Evolutionary conservation across 2,113 vertebrate species (phyloP).

Genomic region (Danio rerio): GRCz12tu NC_133184.1:41517501-41518000

Average conservation of each 20-base stretch:
- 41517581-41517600: conserved; percentile 29
- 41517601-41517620: conserved; percentile 41
- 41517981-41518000: neutral
- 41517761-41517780: conserved; percentile 62
- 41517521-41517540: conserved; percentile 21
- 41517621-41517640: conserved; percentile 22
- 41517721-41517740: conserved; percentile 42
- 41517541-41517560: conserved; percentile 15
- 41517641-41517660: conserved; percentile 29
- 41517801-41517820: conserved; percentile 23
- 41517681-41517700: conserved; percentile 12
- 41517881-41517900: conserved; percentile 33
- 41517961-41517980: neutral
- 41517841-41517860: conserved; percentile 52
- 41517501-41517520: conserved; percentile 56
- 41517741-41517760: conserved; percentile 62
- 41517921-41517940: conserved; percentile 53
- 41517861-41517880: conserved; percentile 47
- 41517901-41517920: conserved; percentile 19
- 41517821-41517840: conserved; percentile 53
- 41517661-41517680: conserved; percentile 32
- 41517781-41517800: conserved; percentile 38
- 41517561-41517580: conserved; percentile 3
- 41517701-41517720: conserved; percentile 55
- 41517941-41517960: conserved; percentile 26